Base-by-base conservation (phyloP, 2,113 vertebrate species). In the Engystomops pustulosus region DNA sequence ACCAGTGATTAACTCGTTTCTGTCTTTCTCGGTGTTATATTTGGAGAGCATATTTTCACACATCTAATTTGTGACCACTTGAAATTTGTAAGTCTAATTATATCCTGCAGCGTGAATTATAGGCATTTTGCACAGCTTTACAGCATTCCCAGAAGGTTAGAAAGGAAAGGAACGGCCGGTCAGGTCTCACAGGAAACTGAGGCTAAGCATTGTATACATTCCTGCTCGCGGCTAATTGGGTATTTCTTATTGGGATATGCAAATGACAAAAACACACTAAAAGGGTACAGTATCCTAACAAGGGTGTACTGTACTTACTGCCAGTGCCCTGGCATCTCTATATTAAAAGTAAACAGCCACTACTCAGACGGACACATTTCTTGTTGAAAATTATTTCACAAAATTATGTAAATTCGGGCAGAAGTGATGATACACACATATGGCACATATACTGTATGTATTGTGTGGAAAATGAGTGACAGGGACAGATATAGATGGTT, bases 1-100 rank as follows among this genome's bases (percentile, higher is more conserved):
- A 27, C 79, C 69, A 55, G 70, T 67, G 9, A 2, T 53, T 88
- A 87, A 88, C 87, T 86, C 79, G 30, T 81, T 89, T 85, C 79
- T 2, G 1, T 36, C 81, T 86, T 83, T 85, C 83, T 65, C 25
- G 6, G 14, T 82, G 36, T 36, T 88, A 81, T 82, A 68, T 36
- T 87, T 87, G 72, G 51, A 38, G 68, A 27, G 2, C 62, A 27
- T n/a, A 34, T 27, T 89, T 86, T 71, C 49, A 72, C 34, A 79
- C 45, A 79, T 89, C 53, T 81, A 79, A 87, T 84, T 77, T 74
- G 82, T 17, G 32, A 45, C 69, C 72, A 12, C 47, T 1, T 45
- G 55, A 72, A 80, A 84, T 68, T 69, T 85, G 83, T 78, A 51
- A 55, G 55, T 44, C 41, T 79, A 79, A 85, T 85, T 70, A 62